phyloP scores from a whole-genome alignment of 1,140 invertebrate genomes.

The Bombyx mori region ASM3026992v2 NC_085125.1:5957001-5957500 shows the following conservation, averaged over 20 bases:
- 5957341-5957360: conserved; percentile 52
- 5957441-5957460: no score
- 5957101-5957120: conserved; percentile 31
- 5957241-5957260: conserved; percentile 46
- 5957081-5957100: conserved; percentile 12
- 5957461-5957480: no score
- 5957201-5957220: conserved; percentile 56
- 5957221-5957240: conserved; percentile 29
- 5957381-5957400: conserved; percentile 28
- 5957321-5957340: conserved; percentile 30
- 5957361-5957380: conserved; percentile 35
- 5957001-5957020: conserved; percentile 41
- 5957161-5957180: conserved; percentile 38
- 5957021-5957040: conserved; percentile 45
- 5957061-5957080: conserved; percentile 11
- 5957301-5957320: conserved; percentile 35
- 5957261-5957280: conserved; percentile 38
- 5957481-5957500: no score
- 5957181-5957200: conserved; percentile 32
- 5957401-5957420: conserved; percentile 7
- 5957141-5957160: conserved; percentile 37
- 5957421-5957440: no score
- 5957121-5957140: conserved; percentile 44
- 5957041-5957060: conserved; percentile 42
- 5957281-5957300: conserved; percentile 45